Evolutionary conservation across 2,113 vertebrate genomes (phyloP).

Genomic region (Leiothrix lutea): DNA sequence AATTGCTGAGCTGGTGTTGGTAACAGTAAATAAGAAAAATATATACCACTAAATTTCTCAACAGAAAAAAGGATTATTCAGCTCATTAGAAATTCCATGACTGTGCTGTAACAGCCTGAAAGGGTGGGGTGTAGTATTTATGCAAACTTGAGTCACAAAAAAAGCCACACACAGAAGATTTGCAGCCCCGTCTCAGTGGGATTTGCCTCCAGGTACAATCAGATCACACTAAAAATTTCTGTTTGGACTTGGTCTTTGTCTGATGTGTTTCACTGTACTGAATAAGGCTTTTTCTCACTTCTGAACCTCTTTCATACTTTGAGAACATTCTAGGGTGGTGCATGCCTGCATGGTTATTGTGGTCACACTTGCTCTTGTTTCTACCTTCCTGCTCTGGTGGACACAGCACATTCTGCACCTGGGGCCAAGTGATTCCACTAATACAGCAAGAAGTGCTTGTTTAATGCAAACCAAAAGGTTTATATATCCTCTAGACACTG

Average conservation of each 20-base stretch:
- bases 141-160: neutral
- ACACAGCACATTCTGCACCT: neutral
- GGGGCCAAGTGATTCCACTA: neutral
- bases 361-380: neutral
- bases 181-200: neutral
- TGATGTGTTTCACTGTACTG: neutral
- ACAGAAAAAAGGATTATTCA: neutral
- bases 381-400: neutral
- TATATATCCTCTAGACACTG: neutral
- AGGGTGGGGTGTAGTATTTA: neutral
- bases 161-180: neutral
- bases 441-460: neutral
- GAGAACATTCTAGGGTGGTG: neutral
- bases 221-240: neutral
- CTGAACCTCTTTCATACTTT: neutral
- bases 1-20: neutral
- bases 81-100: neutral
- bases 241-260: neutral
- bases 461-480: neutral
- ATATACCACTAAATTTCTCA: neutral
- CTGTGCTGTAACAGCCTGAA: neutral
- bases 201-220: neutral
- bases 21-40: neutral
- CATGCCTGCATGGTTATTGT: neutral
- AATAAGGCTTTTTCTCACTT: neutral